Base-by-base conservation (phyloP, 2,888 invertebrate species). In the Laspeyria flexula region DNA sequence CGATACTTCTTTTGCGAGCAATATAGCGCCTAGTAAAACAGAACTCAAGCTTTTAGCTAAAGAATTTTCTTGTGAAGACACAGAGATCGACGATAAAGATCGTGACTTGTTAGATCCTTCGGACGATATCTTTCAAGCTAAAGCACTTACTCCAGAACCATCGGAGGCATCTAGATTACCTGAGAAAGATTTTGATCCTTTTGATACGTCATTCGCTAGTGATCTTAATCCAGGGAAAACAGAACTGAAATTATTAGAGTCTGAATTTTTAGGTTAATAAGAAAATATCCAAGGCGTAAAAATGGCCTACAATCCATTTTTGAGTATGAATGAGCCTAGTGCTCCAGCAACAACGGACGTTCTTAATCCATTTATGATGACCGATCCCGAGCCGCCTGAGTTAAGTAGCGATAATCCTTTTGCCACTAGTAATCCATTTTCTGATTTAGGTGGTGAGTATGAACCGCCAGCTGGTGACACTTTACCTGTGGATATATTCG, bases 1-100 rank as follows among this genome's bases (percentile, higher is more conserved):
- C 79, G 98, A 98, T 77, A 98, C 98, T 0, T 96, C 97, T 0
- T 96, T 96, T 69, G 96, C 96, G 0, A 93, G 92, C 49, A 95
- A 96, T 75, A 94, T 96, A 45, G 90, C 94, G 42, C 97, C 96
- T 0, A 96, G 97, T 2, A 95, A 94, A 83, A 95, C 96, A 1
- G 97, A 97, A 81, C 88, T 97, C 7, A 96, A 96, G 78, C 83
- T 96, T 30, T 77, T 97, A 13, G 96, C 96, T 65, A 96, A 93
- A 79, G 96, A 96, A 77, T 91, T 97, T 50, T 95, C 95, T 65
- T 92, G 94, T 51, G 88, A 93, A 42, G 88, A 88, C 13, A 61
- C 79, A 4, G 71, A 56, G 11, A 81, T 81, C 35, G 67, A 77
- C 9, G 83, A 83, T 42, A 87, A 88, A 49, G 86, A 90, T 62